Evolutionary conservation across 1,140 invertebrate species (phyloP).

Genomic region (Monochamus saltuarius): DNA sequence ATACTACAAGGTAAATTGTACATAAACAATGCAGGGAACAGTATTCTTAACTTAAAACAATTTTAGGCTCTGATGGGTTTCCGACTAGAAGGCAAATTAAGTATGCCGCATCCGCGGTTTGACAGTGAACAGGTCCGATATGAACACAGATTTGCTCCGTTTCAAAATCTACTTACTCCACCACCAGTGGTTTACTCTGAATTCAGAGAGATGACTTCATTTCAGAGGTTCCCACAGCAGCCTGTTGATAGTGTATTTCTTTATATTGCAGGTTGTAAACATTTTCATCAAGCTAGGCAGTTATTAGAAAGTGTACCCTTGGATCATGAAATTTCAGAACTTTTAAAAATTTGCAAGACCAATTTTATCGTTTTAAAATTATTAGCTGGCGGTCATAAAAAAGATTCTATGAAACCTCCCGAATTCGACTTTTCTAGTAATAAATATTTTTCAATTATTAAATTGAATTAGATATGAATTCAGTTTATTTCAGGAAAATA

Average conservation of each 20-base stretch:
- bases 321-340: slow-evolving; percentile 73
- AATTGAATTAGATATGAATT: slow-evolving; percentile 47
- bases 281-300: slow-evolving; percentile 87
- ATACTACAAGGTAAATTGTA: slow-evolving; percentile 88
- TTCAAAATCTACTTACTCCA: slow-evolving; percentile 82
- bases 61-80: slow-evolving; percentile 73
- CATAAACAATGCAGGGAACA: not conserved
- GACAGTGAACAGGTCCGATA: slow-evolving; percentile 93
- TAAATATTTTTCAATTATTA: slow-evolving; percentile 89
- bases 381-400: slow-evolving; percentile 85
- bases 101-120: slow-evolving; percentile 81
- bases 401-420: slow-evolving; percentile 77
- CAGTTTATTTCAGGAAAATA: no score
- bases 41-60: not conserved
- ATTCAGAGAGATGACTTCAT: slow-evolving; percentile 57
- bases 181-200: slow-evolving; percentile 67
- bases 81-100: slow-evolving; percentile 67
- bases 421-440: slow-evolving; percentile 90
- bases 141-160: slow-evolving; percentile 89
- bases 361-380: slow-evolving; percentile 95
- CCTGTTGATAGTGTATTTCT: slow-evolving; percentile 55
- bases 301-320: slow-evolving; percentile 79
- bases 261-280: slow-evolving; percentile 82
- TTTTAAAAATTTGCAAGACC: slow-evolving; percentile 88
- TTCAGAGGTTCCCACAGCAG: slow-evolving; percentile 54